Percentiles rank a stretch among this genome's conserved stretches.
These are phyloP conservation scores for Oceanodroma tethys DNA, from an alignment of 2,113 vertebrate species.

Conservation along the genomic window DNA sequence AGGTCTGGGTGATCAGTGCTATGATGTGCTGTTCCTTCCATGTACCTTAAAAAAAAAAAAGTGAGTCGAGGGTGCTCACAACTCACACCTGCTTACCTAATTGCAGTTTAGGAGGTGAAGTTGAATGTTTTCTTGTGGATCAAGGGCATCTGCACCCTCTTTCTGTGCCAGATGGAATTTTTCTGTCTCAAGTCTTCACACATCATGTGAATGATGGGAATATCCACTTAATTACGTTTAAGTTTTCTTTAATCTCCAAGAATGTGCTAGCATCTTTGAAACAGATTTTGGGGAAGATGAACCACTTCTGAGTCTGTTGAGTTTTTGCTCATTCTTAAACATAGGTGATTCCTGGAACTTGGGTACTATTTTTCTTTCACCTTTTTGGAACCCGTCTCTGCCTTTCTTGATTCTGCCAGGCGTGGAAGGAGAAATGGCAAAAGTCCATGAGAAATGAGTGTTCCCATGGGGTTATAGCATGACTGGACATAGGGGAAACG, in stretches of 20 bases:
- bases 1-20: not conserved
- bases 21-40: not conserved
- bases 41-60: not conserved
- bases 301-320: not conserved
- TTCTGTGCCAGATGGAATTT: not conserved
- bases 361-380: not conserved
- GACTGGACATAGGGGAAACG: not conserved
- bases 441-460: not conserved
- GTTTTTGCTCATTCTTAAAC: not conserved
- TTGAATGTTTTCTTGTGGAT: not conserved
- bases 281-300: not conserved
- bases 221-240: not conserved
- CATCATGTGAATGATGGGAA: not conserved
- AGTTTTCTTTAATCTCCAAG: not conserved
- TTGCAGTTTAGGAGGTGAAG: not conserved
- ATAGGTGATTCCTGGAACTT: not conserved
- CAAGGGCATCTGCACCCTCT: not conserved
- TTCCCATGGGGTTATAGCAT: not conserved
- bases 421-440: not conserved
- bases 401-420: not conserved
- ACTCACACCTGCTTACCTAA: not conserved
- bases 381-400: not conserved
- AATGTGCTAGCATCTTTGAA: not conserved
- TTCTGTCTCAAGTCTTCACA: not conserved
- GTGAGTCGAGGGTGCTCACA: not conserved